Percentiles rank a stretch among this genome's conserved stretches.
Conservation (phyloP, 2,888 invertebrate species). For the Melanophora roralis region DNA sequence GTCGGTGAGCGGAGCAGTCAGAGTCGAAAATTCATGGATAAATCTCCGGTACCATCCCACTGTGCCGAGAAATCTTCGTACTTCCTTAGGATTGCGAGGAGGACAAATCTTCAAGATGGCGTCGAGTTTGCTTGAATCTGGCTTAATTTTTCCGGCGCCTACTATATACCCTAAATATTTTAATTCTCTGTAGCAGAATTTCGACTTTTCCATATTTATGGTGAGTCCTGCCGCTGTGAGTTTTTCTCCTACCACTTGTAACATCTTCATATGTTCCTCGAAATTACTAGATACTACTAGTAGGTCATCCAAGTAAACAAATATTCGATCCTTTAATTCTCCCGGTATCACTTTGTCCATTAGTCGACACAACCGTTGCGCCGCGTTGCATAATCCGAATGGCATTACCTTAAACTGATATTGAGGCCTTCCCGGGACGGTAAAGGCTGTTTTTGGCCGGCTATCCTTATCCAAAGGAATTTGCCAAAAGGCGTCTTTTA, state of each 20-base stretch:
- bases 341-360: not conserved
- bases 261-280: not conserved
- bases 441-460: constrained; percentile 25
- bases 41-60: constrained; percentile 1
- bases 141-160: not conserved
- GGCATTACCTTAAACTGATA: no score
- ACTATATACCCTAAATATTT: not conserved
- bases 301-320: no score
- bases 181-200: not conserved
- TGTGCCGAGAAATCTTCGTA: constrained; percentile 21
- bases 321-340: no score
- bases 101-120: not conserved
- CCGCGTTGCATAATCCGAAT: not conserved
- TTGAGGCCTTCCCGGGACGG: not conserved
- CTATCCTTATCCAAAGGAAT: constrained; percentile 27
- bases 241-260: not conserved
- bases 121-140: not conserved
- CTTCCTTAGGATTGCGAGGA: not conserved
- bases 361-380: not conserved
- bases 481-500: constrained; percentile 46
- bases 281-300: not conserved
- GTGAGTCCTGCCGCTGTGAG: not conserved
- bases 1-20: not conserved
- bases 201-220: not conserved
- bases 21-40: not conserved